Conservation (phyloP, 2,113 vertebrate genomes). For the Macroglossus sobrinus region DNA sequence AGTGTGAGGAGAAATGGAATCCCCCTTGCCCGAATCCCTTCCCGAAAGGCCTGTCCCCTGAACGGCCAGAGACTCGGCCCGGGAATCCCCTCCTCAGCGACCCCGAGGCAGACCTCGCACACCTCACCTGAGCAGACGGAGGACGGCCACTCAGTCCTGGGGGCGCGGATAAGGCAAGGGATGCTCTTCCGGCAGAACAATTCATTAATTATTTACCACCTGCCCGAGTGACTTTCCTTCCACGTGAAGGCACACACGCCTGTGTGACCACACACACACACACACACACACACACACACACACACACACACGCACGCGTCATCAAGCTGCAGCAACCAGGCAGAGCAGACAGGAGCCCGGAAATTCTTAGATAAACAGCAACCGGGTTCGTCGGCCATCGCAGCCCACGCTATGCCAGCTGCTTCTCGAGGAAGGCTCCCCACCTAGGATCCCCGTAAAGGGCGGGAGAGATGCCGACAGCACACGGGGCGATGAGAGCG, state of each 20-base stretch:
- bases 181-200: accelerated
- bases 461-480: neutral
- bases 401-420: neutral
- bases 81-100: neutral
- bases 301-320: neutral
- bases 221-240: neutral
- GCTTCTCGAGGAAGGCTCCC: neutral
- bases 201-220: neutral
- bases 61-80: neutral
- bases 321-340: neutral
- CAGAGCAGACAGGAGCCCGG: neutral
- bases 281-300: no score
- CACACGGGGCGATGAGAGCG: neutral
- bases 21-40: neutral
- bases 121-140: neutral
- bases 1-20: neutral
- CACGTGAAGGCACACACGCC: no score
- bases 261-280: accelerated
- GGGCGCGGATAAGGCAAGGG: neutral
- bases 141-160: neutral
- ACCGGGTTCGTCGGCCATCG: neutral
- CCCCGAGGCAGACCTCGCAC: neutral
- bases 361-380: neutral
- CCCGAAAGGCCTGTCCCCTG: neutral
- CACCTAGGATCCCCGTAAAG: neutral